Conservation (phyloP, 2,888 invertebrate genomes). For the Drosophila macrospina region DNA sequence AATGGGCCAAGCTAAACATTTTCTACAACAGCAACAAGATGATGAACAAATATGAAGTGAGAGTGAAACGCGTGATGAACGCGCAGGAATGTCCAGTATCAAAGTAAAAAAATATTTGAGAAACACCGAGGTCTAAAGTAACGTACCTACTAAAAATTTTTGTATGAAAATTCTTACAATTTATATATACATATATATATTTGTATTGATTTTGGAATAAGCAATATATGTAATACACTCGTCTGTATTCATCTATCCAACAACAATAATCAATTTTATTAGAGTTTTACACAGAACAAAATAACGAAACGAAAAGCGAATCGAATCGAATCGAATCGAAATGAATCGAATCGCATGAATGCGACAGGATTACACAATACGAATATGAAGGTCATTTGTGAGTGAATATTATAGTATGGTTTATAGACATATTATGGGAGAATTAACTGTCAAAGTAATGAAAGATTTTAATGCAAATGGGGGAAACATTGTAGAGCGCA, state of each 20-base stretch:
- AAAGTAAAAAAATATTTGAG: slow-evolving; percentile 60
- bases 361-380: slow-evolving; percentile 24
- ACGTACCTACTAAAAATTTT: slow-evolving; percentile 82
- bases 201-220: slow-evolving; percentile 83
- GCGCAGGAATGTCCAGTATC: slow-evolving; percentile 72
- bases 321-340: not conserved
- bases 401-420: slow-evolving; percentile 1
- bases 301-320: slow-evolving; percentile 3
- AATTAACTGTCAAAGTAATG: slow-evolving; percentile 3
- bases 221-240: slow-evolving; percentile 81
- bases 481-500: slow-evolving; percentile 47
- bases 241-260: slow-evolving; percentile 74
- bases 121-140: slow-evolving; percentile 83
- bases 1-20: slow-evolving; percentile 58
- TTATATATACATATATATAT: slow-evolving; percentile 81
- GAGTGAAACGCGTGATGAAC: slow-evolving; percentile 60
- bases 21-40: slow-evolving; percentile 58
- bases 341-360: not conserved
- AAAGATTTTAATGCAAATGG: slow-evolving; percentile 18
- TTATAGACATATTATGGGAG: slow-evolving; percentile 1
- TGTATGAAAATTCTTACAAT: slow-evolving; percentile 82
- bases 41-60: slow-evolving; percentile 14
- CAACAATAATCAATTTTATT: slow-evolving; percentile 81
- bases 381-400: slow-evolving; percentile 7
- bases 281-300: slow-evolving; percentile 69